phyloP scores from a whole-genome alignment of 2,888 invertebrate species.

The Lepidonotus clava region DNA sequence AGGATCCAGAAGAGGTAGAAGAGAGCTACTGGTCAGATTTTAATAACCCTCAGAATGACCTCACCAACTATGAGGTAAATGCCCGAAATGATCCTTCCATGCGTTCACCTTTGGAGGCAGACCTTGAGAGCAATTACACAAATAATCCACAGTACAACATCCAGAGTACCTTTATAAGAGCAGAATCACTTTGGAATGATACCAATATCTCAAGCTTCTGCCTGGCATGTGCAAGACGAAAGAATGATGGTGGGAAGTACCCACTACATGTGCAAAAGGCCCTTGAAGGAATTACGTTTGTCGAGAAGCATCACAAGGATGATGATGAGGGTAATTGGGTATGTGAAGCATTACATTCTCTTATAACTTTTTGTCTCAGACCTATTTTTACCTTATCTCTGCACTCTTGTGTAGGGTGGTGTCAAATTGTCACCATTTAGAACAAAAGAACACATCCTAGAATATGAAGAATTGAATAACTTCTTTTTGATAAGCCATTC shows the following conservation, averaged over 20 bases:
- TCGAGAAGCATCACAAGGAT: slow-evolving; percentile 97
- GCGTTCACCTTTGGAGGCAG: not conserved
- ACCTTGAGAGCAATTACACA: not conserved
- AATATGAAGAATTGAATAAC: no score
- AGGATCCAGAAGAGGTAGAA: not conserved
- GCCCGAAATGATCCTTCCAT: not conserved
- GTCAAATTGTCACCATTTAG: no score
- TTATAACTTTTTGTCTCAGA: no score
- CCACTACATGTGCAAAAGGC: slow-evolving; percentile 86
- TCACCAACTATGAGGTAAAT: not conserved
- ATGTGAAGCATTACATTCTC: slow-evolving; percentile 75
- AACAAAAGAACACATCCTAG: no score
- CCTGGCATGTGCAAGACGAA: slow-evolving; percentile 15
- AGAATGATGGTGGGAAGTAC: not conserved
- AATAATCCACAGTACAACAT: slow-evolving; percentile 5
- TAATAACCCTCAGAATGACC: slow-evolving; percentile 25
- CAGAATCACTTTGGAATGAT: not conserved
- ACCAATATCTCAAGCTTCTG: slow-evolving; percentile 9
- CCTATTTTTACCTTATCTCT: no score
- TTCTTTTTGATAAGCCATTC: no score
- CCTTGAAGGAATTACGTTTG: slow-evolving; percentile 94
- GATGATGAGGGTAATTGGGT: slow-evolving; percentile 97
- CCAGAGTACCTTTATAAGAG: slow-evolving; percentile 26
- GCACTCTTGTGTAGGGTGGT: no score
- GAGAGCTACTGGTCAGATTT: not conserved